Base-by-base conservation (phyloP, 2,797 vertebrate species). In the Ambastaia sidthimunki region DNA sequence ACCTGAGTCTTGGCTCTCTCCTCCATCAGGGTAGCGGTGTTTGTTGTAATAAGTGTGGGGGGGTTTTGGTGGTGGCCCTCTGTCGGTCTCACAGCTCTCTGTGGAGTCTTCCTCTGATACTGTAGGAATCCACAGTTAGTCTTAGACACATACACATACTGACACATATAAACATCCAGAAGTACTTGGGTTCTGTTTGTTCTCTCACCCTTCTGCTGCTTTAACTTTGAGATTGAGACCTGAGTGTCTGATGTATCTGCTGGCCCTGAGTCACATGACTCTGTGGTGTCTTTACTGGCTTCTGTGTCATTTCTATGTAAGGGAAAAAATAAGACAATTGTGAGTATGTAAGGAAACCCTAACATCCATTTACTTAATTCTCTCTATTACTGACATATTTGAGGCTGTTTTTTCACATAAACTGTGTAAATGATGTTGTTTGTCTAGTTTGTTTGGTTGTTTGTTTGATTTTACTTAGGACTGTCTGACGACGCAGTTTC, bases 41-140 rank as follows among this genome's bases (percentile, higher is more conserved):
- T 18, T 82, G 88, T 90, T 80, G 86, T 92, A 92, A 84, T 92
- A 93, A 0, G 90, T 92, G 88, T 92, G 92, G 3, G 92, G 92
- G 7, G 93, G 92, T 82, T 94, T 94, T 10, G 92, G 91, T 1
- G 92, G 93, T 18, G 89, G 87, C 0, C 75, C 85, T 1, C 63
- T 78, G 71, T 88, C 87, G 0, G 60, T 47, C 63, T 85, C 80
- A 3, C 60, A 74, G 62, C 66, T 83, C 59, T 87, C 85, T 15
- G 37, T 82, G 71, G 70, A 81, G 69, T 59, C 84, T 85, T 37
- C 72, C 68, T 66, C 60, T 78, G 44, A 48, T 76, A 70, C n/a
- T 41, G 37, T 41, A 41, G 7, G 11, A 74, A 65, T 13, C 10
- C 19, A 18, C n/a, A 7, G 67, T 76, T 57, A 70, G 62, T 41